Conservation (phyloP, 1,140 invertebrate species). For the Rhyzopertha dominica region DNA sequence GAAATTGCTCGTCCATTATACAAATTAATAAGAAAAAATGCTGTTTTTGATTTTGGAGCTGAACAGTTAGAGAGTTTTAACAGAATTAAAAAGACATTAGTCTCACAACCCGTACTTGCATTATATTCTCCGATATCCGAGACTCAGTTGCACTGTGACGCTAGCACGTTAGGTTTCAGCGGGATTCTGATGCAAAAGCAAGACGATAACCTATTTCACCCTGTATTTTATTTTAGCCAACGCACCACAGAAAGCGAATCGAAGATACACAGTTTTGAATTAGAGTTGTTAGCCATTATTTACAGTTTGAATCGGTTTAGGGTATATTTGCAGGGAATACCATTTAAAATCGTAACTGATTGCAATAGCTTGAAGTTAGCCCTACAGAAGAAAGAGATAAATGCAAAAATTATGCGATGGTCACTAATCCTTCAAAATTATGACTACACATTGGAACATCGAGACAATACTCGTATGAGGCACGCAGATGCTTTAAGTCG, state of each 20-base stretch:
- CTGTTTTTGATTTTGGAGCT: too few relatives aligned
- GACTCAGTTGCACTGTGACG: too few relatives aligned
- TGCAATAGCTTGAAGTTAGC: conserved; percentile 31
- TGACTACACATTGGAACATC: conserved; percentile 31
- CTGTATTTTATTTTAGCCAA: conserved; percentile 42
- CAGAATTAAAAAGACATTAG: too few relatives aligned
- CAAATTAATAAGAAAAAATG: too few relatives aligned
- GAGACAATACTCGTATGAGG: conserved; percentile 24
- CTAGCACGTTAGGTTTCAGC: too few relatives aligned
- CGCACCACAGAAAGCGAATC: conserved; percentile 38
- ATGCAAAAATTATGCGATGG: conserved; percentile 28
- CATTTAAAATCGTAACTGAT: conserved; percentile 42
- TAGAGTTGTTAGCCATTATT: conserved; percentile 46
- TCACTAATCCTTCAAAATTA: conserved; percentile 22
- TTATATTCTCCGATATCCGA: too few relatives aligned
- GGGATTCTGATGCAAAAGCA: conserved; percentile 15
- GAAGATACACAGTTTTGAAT: conserved; percentile 44
- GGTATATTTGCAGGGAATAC: conserved; percentile 44
- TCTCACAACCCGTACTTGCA: too few relatives aligned
- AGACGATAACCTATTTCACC: conserved; percentile 25
- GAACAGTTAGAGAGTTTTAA: too few relatives aligned
- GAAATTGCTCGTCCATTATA: not conserved
- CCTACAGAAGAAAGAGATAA: conserved; percentile 26
- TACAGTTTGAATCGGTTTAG: conserved; percentile 44
- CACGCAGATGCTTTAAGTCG: conserved; percentile 39